These are phyloP conservation scores for Montipora sp. DNA, from an alignment of 64 coral and sea anemone genomes.

Conservation along the genomic window DNA sequence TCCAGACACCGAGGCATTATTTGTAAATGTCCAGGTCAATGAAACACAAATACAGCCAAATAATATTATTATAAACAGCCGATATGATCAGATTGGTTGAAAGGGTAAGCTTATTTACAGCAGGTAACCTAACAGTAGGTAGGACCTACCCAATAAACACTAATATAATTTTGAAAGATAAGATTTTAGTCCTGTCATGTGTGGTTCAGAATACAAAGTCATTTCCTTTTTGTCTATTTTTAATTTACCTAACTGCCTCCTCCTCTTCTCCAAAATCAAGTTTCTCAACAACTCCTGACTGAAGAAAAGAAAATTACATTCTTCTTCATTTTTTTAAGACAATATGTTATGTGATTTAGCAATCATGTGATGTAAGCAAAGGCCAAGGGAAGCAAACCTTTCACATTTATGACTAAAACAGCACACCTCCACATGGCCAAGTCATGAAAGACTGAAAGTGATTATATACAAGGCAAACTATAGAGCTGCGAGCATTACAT, in stretches of 20 bases:
- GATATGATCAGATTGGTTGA: background rate
- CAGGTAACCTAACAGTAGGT: conserved; percentile 7
- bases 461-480: background rate
- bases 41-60: conserved; percentile 13
- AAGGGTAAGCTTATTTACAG: conserved; percentile 13
- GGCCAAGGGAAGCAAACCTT: conserved; percentile 22
- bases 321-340: background rate
- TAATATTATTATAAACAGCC: background rate
- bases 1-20: background rate
- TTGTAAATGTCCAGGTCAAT: conserved; percentile 1
- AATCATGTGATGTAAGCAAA: background rate
- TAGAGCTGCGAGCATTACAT: background rate
- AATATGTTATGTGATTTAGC: conserved; percentile 3
- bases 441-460: conserved; percentile 17
- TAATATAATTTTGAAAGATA: conserved; percentile 8
- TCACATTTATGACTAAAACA: background rate
- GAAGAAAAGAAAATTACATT: background rate
- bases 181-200: conserved; percentile 14
- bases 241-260: conserved; percentile 3
- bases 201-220: conserved; percentile 13
- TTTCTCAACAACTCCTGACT: conserved; percentile 5
- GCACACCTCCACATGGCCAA: background rate
- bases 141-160: conserved; percentile 16
- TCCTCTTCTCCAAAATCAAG: conserved; percentile 6
- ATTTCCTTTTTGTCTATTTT: conserved; percentile 23